These are phyloP conservation scores for Caerostris darwini DNA, from an alignment of 1,140 invertebrate species.

Conservation along the genomic window DNA sequence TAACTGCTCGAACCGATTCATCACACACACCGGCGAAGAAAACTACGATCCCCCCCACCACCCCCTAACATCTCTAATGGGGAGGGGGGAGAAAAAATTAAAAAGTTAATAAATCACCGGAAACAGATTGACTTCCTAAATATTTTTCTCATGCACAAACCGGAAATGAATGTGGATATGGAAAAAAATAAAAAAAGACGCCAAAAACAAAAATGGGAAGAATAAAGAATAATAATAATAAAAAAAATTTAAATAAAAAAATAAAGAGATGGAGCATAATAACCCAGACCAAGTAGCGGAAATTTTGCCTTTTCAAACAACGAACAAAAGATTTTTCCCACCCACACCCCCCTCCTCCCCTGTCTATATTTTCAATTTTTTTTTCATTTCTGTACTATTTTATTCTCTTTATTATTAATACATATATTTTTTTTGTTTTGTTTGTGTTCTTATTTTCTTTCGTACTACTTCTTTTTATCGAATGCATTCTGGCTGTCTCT, in stretches of 20 bases:
- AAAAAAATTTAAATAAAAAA: constrained; percentile 5
- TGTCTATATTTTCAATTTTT: constrained; percentile 7
- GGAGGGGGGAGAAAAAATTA: neutral
- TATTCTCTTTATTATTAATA: constrained; percentile 41
- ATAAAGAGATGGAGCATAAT: neutral
- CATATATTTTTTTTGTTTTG: constrained; percentile 26
- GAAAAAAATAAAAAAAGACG: neutral
- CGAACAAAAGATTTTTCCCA: constrained; percentile 49
- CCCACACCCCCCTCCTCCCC: neutral
- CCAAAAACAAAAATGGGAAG: neutral
- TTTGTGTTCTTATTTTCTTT: neutral
- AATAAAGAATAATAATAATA: neutral
- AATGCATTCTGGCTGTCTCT: constrained; percentile 53
- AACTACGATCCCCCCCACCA: neutral
- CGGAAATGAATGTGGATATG: constrained; percentile 43
- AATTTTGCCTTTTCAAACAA: constrained; percentile 61
- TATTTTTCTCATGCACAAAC: constrained; percentile 54
- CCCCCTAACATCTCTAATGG: no score
- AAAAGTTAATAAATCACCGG: constrained; percentile 74
- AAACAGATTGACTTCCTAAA: constrained; percentile 74
- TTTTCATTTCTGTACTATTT: constrained; percentile 22
- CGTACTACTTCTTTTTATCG: constrained; percentile 55
- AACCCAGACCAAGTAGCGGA: constrained; percentile 51
- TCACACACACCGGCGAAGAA: neutral
- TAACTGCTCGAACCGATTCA: constrained; percentile 1